Conservation (phyloP, 2,797 vertebrate species). For the Parauchenoglanis punctatus region DNA sequence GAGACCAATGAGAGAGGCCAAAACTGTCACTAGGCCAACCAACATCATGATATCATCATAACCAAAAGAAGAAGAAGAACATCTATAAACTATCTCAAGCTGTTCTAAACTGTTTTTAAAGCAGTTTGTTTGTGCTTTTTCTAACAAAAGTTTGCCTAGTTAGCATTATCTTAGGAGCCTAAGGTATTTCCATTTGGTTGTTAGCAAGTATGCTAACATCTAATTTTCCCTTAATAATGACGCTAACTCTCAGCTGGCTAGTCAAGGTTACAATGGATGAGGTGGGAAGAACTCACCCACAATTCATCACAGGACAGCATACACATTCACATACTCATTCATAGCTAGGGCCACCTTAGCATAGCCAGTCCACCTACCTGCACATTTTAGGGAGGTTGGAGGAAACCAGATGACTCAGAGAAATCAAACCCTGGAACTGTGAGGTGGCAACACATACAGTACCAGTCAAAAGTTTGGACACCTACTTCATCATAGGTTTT, state of each 20-base stretch:
- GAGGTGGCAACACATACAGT: not conserved
- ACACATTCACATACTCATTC: not conserved
- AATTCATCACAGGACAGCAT: not conserved
- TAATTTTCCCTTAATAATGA: not conserved
- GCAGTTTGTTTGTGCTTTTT: not conserved
- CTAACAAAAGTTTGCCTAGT: not conserved
- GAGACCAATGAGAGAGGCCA: conserved; percentile 29
- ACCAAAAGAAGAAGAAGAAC: not conserved
- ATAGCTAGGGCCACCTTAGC: not conserved
- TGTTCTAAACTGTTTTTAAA: too few species aligned
- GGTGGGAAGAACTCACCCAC: not conserved
- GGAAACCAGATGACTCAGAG: not conserved
- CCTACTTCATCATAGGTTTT: too few species aligned
- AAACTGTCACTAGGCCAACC: conserved; percentile 11
- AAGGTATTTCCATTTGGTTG: not conserved
- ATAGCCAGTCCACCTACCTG: not conserved
- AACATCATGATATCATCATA: not conserved
- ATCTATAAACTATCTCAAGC: not conserved
- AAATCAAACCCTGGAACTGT: not conserved
- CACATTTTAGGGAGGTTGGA: not conserved
- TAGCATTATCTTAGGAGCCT: not conserved
- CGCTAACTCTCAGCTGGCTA: not conserved
- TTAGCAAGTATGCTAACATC: not conserved
- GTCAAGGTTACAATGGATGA: not conserved
- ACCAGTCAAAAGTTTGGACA: too few species aligned